phyloP scores from a whole-genome alignment of 2,797 vertebrate genomes.

The Somateria mollissima region DNA sequence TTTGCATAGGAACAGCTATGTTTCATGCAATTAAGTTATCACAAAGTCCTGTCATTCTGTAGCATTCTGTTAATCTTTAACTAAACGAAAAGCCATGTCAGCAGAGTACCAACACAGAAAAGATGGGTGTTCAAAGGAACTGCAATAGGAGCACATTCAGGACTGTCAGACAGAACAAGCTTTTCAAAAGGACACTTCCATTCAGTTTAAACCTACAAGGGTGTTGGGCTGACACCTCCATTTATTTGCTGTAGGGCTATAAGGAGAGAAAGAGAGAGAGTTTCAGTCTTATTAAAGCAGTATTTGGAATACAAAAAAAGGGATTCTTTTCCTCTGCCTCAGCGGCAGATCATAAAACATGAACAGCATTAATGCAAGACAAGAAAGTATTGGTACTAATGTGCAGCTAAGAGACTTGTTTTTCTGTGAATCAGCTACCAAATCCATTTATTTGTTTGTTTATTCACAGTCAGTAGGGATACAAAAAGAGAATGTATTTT shows the following conservation, averaged over 20 bases:
- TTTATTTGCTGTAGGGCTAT: conserved; percentile 73
- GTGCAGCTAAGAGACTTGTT: neutral
- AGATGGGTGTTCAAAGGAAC: conserved; percentile 67
- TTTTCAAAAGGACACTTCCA: conserved; percentile 78
- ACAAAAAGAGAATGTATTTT: neutral
- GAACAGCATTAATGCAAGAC: neutral
- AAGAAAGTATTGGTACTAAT: neutral
- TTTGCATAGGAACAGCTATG: conserved; percentile 56
- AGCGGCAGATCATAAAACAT: neutral
- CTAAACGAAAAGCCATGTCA: conserved; percentile 76
- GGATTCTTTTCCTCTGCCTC: conserved; percentile 20
- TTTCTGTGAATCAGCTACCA: neutral
- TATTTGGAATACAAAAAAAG: conserved; percentile 45
- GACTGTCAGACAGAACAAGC: conserved; percentile 77
- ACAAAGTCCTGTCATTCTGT: conserved; percentile 63
- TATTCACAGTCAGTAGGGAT: neutral
- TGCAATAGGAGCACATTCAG: conserved; percentile 71
- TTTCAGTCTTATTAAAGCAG: conserved; percentile 66
- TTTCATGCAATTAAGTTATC: conserved; percentile 61
- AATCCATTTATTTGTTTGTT: neutral
- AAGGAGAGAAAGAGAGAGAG: conserved; percentile 43
- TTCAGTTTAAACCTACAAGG: conserved; percentile 80
- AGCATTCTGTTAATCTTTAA: conserved; percentile 78
- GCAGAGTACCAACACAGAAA: conserved; percentile 67
- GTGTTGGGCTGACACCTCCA: conserved; percentile 73